A percentile compares a stretch with the other conserved stretches of the same genome.
Conservation (phyloP, 2,797 vertebrate species). For the Danio albolineatus region DNA sequence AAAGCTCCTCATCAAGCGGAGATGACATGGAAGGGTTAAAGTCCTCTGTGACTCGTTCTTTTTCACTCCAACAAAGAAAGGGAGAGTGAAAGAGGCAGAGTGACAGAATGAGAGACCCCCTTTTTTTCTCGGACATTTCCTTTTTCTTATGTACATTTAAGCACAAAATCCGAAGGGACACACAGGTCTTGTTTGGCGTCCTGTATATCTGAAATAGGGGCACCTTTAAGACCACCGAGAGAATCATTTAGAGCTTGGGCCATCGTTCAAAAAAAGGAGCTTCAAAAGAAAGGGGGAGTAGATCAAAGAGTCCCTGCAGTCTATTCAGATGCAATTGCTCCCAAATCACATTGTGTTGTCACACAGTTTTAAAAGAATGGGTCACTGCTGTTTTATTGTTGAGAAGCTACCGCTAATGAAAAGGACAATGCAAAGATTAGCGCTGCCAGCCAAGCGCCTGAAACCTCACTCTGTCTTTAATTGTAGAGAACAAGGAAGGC, state of each 20-base stretch:
- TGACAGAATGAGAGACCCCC: not conserved
- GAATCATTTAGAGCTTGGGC: constrained; percentile 73
- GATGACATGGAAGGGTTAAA: constrained; percentile 69
- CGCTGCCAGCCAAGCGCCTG: constrained; percentile 85
- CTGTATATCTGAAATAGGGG: constrained; percentile 40
- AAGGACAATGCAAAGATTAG: constrained; percentile 88
- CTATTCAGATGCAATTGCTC: constrained; percentile 86
- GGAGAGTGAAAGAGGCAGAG: constrained; percentile 40
- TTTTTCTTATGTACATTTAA: constrained; percentile 31
- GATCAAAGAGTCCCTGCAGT: constrained; percentile 84
- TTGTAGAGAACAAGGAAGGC: constrained; percentile 84
- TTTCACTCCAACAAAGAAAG: constrained; percentile 44
- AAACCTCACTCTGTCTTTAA: constrained; percentile 86
- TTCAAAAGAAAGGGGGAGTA: constrained; percentile 68
- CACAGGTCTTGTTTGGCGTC: constrained; percentile 13
- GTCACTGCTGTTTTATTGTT: constrained; percentile 83
- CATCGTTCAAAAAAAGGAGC: constrained; percentile 67
- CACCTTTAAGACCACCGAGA: constrained; percentile 62
- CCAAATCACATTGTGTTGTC: constrained; percentile 83
- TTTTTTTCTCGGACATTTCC: constrained; percentile 15
- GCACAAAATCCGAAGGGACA: constrained; percentile 37
- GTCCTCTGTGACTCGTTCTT: constrained; percentile 51
- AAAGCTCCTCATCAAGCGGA: constrained; percentile 67
- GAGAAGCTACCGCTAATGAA: constrained; percentile 87
- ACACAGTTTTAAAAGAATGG: constrained; percentile 81